These are phyloP conservation scores for Euura saliciscinereae DNA, from an alignment of 1,140 invertebrate genomes.

Conservation along the genomic window DNA sequence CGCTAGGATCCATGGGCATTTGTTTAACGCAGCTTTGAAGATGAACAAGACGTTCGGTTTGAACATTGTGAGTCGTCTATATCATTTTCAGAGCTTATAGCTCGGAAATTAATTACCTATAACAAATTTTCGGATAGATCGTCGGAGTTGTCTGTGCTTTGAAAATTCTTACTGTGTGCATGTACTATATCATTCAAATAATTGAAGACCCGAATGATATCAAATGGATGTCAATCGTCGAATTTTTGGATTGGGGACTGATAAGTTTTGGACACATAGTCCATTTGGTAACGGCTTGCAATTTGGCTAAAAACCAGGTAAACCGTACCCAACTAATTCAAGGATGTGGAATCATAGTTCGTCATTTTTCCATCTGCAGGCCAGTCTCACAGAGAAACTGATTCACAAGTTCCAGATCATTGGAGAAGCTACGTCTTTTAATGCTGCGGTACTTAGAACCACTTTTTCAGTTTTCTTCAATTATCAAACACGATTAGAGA, in stretches of 20 bases:
- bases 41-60: not conserved
- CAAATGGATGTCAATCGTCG: not conserved
- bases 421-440: not conserved
- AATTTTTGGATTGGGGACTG: not conserved
- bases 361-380: not conserved
- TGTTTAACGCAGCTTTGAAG: not conserved
- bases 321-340: not conserved
- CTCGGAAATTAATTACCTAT: too few relatives aligned
- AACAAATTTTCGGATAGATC: not conserved
- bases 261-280: not conserved
- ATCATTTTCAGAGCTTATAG: too few relatives aligned
- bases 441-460: not conserved
- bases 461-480: too few relatives aligned
- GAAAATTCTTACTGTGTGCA: not conserved
- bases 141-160: not conserved
- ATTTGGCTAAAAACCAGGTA: not conserved
- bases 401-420: not conserved
- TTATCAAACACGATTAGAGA: too few relatives aligned
- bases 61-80: not conserved
- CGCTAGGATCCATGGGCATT: not conserved
- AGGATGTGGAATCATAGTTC: not conserved
- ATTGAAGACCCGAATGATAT: not conserved
- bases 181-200: not conserved
- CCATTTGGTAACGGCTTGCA: not conserved
- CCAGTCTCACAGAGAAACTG: not conserved